phyloP scores from a whole-genome alignment of 23 tunicate genomes.

The Styela plicata region DNA sequence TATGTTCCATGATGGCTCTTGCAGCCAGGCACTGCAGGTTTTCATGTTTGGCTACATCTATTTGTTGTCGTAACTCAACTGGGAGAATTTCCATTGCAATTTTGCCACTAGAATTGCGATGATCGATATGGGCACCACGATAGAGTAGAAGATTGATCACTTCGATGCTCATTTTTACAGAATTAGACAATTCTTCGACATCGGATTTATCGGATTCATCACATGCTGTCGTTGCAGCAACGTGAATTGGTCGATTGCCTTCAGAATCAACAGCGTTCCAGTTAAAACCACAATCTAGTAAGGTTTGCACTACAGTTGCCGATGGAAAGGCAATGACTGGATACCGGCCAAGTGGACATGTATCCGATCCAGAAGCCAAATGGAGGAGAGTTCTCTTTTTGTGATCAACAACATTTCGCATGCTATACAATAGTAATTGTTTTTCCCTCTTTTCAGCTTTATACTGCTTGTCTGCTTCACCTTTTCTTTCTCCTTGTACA shows the following conservation, averaged over 20 bases:
- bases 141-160: slow-evolving; percentile 40
- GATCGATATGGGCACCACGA: slow-evolving; percentile 53
- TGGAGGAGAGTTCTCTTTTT: slow-evolving; percentile 68
- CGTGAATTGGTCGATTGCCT: slow-evolving; percentile 59
- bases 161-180: slow-evolving; percentile 5
- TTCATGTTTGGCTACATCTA: slow-evolving; percentile 36
- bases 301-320: slow-evolving; percentile 38
- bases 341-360: slow-evolving; percentile 79
- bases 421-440: slow-evolving; percentile 36
- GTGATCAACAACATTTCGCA: slow-evolving; percentile 56
- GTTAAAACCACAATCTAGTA: slow-evolving; percentile 60
- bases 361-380: slow-evolving; percentile 62
- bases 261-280: slow-evolving; percentile 62
- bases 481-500: background rate
- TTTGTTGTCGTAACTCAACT: background rate
- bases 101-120: slow-evolving; percentile 34
- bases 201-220: slow-evolving; percentile 28
- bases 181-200: slow-evolving; percentile 2
- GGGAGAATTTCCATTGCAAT: slow-evolving; percentile 35
- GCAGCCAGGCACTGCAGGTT: slow-evolving; percentile 71
- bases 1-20: slow-evolving; percentile 32
- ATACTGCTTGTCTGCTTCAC: background rate
- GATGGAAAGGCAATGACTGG: slow-evolving; percentile 76
- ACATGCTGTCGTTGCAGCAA: slow-evolving; percentile 33
- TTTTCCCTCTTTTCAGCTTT: background rate